These are phyloP conservation scores for Hirundo rustica DNA, from an alignment of 2,797 vertebrate species.

Conservation along the genomic window DNA sequence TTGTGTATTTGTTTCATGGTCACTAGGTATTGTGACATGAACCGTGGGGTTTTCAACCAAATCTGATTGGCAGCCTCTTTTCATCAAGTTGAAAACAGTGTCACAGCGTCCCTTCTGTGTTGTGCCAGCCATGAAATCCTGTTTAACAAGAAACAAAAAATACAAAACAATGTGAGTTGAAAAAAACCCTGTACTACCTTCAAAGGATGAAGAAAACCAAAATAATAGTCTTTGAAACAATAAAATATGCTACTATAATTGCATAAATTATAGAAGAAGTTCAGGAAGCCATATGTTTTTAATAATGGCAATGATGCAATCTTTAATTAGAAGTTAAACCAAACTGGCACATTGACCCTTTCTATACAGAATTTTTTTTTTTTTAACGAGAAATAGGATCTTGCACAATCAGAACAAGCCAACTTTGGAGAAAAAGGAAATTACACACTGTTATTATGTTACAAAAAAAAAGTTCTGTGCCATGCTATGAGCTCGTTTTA, in stretches of 20 bases:
- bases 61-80: constrained; percentile 85
- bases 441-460: not conserved
- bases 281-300: constrained; percentile 37
- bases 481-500: not conserved
- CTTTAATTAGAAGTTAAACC: constrained; percentile 48
- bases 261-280: not conserved
- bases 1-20: constrained; percentile 82
- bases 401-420: constrained; percentile 19
- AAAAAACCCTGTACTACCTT: constrained; percentile 8
- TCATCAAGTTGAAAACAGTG: constrained; percentile 82
- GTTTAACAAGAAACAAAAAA: constrained; percentile 68
- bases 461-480: not conserved
- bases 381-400: constrained; percentile 12
- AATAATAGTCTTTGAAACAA: constrained; percentile 43
- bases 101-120: constrained; percentile 86
- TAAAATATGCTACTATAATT: constrained; percentile 29
- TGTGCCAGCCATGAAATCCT: constrained; percentile 87
- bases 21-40: constrained; percentile 78
- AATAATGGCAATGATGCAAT: constrained; percentile 31
- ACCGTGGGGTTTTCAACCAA: constrained; percentile 84
- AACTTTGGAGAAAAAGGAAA: constrained; percentile 29
- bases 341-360: constrained; percentile 20
- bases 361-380: constrained; percentile 2
- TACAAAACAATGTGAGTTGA: constrained; percentile 39
- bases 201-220: constrained; percentile 34